Percentiles rank a stretch among this genome's conserved stretches.
phyloP scores from a whole-genome alignment of 2,113 vertebrate genomes.

The Pontoporia blainvillei region DNA sequence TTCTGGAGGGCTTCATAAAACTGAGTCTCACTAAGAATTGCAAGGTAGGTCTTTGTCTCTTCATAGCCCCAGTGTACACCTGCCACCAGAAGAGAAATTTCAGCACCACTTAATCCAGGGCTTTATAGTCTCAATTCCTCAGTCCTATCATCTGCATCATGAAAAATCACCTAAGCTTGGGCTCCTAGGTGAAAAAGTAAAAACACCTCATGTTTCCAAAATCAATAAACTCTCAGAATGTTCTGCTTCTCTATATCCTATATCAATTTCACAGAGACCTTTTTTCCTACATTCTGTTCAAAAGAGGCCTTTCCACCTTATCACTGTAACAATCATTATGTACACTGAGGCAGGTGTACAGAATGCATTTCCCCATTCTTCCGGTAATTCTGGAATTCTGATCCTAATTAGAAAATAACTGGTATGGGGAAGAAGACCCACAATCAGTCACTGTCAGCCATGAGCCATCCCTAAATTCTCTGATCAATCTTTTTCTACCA shows the following conservation, averaged over 20 bases:
- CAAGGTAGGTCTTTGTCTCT: conserved; percentile 75
- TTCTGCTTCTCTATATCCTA: not conserved
- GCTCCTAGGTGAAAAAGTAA: not conserved
- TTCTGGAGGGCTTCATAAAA: conserved; percentile 70
- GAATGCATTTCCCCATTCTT: not conserved
- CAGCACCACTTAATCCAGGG: conserved; percentile 5
- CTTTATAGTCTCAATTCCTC: conserved; percentile 1
- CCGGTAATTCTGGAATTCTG: not conserved
- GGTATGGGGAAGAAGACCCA: not conserved
- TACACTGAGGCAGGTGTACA: not conserved
- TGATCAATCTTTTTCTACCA: not conserved
- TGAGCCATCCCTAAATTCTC: not conserved
- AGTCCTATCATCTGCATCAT: not conserved
- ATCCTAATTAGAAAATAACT: conserved; percentile 24
- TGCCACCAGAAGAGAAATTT: conserved; percentile 64
- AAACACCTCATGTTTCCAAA: not conserved
- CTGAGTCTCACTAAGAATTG: conserved; percentile 71
- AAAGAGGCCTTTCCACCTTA: not conserved
- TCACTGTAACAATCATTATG: not conserved
- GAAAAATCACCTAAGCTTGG: not conserved
- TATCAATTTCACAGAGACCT: not conserved
- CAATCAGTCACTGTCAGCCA: not conserved
- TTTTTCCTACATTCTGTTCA: not conserved
- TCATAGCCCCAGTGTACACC: conserved; percentile 74
- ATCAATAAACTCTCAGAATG: not conserved